Conservation (phyloP, 2,797 vertebrate species). For the Acomys russatus region DNA sequence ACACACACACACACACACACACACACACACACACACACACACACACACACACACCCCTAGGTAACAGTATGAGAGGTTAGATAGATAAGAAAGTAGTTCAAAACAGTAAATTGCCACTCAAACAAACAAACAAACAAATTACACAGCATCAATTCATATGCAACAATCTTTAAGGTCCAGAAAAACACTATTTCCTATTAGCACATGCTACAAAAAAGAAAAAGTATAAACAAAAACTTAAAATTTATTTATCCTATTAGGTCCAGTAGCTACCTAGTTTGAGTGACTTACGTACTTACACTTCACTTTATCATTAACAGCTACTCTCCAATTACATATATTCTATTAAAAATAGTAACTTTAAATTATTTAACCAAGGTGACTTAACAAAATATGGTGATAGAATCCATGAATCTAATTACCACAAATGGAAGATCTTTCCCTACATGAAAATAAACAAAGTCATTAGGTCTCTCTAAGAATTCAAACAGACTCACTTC, state of each 20-base stretch:
- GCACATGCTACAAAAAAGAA: not conserved
- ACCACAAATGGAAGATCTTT: not conserved
- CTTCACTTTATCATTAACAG: constrained; percentile 25
- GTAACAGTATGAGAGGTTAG: not conserved
- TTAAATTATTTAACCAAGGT: constrained; percentile 15
- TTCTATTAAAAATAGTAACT: constrained; percentile 36
- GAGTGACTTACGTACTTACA: constrained; percentile 15
- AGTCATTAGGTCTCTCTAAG: not conserved
- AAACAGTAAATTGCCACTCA: not conserved
- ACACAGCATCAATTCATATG: not conserved
- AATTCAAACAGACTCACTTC: not conserved
- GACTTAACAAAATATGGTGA: constrained; percentile 33
- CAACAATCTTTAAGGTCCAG: not conserved
- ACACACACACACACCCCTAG: not conserved
- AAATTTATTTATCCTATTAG: not conserved
- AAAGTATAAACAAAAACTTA: not conserved
- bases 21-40: too few relatives aligned
- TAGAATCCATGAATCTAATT: not conserved
- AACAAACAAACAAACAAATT: not conserved
- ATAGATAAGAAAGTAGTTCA: constrained; percentile 3
- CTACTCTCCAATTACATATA: not conserved
- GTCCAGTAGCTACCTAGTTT: not conserved
- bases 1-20: not conserved
- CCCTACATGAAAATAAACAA: not conserved
- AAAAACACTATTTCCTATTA: constrained; percentile 12